Conservation (phyloP, 2,797 vertebrate genomes). For the Hapalemur alaotrensis region DNA sequence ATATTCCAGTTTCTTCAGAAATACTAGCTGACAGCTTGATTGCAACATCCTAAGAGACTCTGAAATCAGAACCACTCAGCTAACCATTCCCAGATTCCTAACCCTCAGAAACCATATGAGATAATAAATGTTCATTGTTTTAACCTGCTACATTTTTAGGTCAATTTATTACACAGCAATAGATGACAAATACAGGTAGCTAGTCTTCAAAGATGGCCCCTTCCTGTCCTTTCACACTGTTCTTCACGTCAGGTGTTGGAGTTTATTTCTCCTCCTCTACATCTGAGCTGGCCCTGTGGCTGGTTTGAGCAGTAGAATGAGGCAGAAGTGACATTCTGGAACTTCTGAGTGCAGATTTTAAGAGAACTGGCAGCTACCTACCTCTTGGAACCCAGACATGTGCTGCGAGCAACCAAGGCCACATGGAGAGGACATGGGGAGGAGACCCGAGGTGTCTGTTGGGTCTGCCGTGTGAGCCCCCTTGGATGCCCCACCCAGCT, state of each 20-base stretch:
- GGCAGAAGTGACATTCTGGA: not conserved
- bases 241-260: not conserved
- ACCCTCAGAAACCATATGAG: not conserved
- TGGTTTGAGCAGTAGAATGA: not conserved
- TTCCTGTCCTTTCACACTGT: not conserved
- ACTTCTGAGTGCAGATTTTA: not conserved
- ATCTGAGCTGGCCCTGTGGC: not conserved
- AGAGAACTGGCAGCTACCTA: not conserved
- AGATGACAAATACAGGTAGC: not conserved
- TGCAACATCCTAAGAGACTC: not conserved
- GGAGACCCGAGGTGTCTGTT: not conserved
- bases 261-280: not conserved
- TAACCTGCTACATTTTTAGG: not conserved
- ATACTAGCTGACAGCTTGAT: not conserved
- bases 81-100: not conserved
- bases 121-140: not conserved
- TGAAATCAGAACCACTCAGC: not conserved
- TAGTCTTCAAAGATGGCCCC: not conserved
- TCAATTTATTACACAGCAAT: not conserved
- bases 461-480: not conserved
- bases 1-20: not conserved
- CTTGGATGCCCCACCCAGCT: accelerated
- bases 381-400: not conserved
- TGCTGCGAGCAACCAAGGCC: not conserved
- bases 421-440: not conserved